A percentile compares a stretch with the other conserved stretches of the same genome.
Conservation (phyloP, 2,113 vertebrate species). For the Albula glossodonta region DNA sequence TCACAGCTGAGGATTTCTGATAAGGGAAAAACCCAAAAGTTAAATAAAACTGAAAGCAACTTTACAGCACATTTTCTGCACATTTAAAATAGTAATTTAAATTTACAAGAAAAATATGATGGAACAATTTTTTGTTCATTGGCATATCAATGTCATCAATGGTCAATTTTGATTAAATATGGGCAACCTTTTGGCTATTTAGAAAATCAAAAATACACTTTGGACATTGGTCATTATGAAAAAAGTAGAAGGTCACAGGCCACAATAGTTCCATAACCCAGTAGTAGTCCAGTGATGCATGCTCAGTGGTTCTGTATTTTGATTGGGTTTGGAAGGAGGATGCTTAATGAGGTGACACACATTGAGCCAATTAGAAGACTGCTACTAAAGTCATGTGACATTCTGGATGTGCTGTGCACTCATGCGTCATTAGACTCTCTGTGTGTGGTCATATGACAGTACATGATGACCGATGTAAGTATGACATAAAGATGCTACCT, state of each 20-base stretch:
- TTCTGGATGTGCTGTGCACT: not conserved
- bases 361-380: not conserved
- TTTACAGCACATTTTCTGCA: conserved; percentile 7
- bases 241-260: not conserved
- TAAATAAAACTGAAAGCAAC: not conserved
- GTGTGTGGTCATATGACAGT: not conserved
- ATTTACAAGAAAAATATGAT: not conserved
- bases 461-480: not conserved
- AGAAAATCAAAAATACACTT: not conserved
- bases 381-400: not conserved
- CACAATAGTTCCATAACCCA: not conserved
- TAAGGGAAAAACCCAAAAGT: conserved; percentile 27
- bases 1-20: conserved; percentile 33
- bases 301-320: not conserved
- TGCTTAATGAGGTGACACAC: not conserved
- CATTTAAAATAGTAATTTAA: conserved; percentile 6
- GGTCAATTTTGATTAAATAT: conserved; percentile 3
- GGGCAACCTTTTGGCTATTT: not conserved
- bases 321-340: not conserved
- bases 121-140: conserved; percentile 15
- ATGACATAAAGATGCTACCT: not conserved
- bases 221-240: not conserved
- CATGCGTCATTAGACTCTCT: not conserved
- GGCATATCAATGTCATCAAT: conserved; percentile 10
- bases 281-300: not conserved